A percentile compares a stretch with the other conserved stretches of the same genome.
These are phyloP conservation scores for Pachyuromys duprasi DNA, from an alignment of 2,797 vertebrate species.

Conservation along the genomic window DNA sequence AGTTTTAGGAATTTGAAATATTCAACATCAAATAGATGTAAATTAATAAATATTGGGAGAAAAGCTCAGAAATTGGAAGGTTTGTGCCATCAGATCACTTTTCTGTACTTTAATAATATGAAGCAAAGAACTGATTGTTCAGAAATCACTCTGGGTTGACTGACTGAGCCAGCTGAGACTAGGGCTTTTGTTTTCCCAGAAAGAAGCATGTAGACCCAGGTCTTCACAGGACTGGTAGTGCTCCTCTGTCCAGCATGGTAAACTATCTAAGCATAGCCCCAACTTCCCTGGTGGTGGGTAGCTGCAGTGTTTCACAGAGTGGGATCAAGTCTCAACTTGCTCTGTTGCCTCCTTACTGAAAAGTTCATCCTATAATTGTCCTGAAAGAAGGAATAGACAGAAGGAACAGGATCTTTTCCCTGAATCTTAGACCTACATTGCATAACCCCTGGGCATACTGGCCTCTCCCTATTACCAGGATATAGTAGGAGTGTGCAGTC, in stretches of 20 bases:
- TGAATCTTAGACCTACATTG: neutral
- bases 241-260: neutral
- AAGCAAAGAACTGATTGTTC: conserved; percentile 1
- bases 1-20: conserved; percentile 29
- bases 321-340: neutral
- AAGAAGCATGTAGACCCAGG: neutral
- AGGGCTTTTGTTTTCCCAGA: neutral
- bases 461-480: neutral
- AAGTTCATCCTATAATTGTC: neutral
- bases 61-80: conserved; percentile 21
- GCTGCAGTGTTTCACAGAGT: neutral
- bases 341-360: neutral
- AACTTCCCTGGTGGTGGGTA: neutral
- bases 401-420: neutral
- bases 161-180: neutral
- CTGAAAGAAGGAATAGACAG: neutral
- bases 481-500: neutral
- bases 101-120: conserved; percentile 36
- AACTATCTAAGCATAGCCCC: neutral
- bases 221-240: neutral
- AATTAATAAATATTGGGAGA: conserved; percentile 1
- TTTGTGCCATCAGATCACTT: conserved; percentile 18
- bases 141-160: neutral
- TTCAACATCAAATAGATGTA: conserved; percentile 31
- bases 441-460: neutral